Evolutionary conservation across 1,140 invertebrate genomes (phyloP), one percentile per base, ranked within the genome.

Genomic region (Drosophila serrata): DNA sequence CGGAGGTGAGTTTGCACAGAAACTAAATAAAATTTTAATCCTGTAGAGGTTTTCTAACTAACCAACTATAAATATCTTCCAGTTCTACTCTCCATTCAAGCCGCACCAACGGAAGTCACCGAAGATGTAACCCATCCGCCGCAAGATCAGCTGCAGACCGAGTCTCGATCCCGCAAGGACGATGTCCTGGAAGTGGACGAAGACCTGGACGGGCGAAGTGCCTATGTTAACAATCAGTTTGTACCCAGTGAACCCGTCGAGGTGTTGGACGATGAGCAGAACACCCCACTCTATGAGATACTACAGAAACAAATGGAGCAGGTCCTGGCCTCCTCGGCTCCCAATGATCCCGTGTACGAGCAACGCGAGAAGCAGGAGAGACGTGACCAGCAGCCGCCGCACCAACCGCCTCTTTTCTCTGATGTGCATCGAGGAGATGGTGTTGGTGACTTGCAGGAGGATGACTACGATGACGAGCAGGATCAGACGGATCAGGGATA

Each of bases 231-330:
- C 51, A 92, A 92, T 75, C 82, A 88, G 53, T 92, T 79, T 63
- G 81, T 92, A 27, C 69, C 85, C 29, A 90, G 82, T 33, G 73
- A 87, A 3, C 78, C 84, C 0, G 67, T 77, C 0, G 68, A 79
- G 6, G 55, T 84, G 8, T 5, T 62, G 5, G 81, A 87, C 15
- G 80, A 88, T 8, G 85, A 85, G 22, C 78, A 84, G 40, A 81
- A 81, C 31, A 64, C 81, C 0, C 90, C 90, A 13, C 73, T 92
- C 27, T 92, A 90, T 24, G 90, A 92, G 67, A 78, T 92, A 17
- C 79, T 92, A 0, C 90, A 92, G 39, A 82, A 92, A 53, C 90
- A 91, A 69, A 91, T 92, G 90, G 90, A 92, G 33, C 88, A 91
- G 31, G 88, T 91, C 43, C 55, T 91, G 24, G 84, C 88, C 6